Conservation (phyloP, 1,140 invertebrate genomes). For the Cotesia glomerata region DNA sequence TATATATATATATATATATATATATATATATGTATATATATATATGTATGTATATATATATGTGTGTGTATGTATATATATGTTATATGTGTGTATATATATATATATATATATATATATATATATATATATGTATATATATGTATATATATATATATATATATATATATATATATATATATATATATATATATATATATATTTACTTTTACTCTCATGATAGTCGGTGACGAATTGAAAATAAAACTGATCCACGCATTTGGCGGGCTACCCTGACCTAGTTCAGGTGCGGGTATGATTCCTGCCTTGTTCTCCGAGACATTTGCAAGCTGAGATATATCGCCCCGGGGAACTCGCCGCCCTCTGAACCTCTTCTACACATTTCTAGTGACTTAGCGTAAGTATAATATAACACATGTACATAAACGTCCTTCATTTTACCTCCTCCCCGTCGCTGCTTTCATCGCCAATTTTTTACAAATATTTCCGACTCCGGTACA, state of each 20-base stretch:
- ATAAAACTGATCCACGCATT: slow-evolving; percentile 36
- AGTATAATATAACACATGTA: background rate
- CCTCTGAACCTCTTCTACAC: background rate
- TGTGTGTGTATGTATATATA: background rate
- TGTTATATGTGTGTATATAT: background rate
- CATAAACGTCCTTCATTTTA: slow-evolving; percentile 6
- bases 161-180: background rate
- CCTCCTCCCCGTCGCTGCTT: slow-evolving; percentile 4
- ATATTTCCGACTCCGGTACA: slow-evolving; percentile 1
- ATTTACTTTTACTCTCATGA: background rate
- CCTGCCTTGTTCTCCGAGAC: slow-evolving; percentile 26
- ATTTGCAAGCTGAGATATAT: slow-evolving; percentile 12
- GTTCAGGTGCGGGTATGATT: slow-evolving; percentile 25
- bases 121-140: background rate
- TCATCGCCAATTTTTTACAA: background rate
- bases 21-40: too few relatives aligned
- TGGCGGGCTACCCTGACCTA: slow-evolving; percentile 39
- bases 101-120: background rate
- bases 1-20: background rate
- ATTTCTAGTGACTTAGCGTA: background rate
- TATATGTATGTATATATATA: background rate
- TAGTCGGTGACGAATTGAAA: slow-evolving; percentile 30
- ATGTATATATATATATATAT: too few relatives aligned
- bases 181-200: background rate
- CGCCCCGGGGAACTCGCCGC: slow-evolving; percentile 15